phyloP scores from a whole-genome alignment of 2,113 vertebrate species.

The Neolamprologus hecqui region DNA sequence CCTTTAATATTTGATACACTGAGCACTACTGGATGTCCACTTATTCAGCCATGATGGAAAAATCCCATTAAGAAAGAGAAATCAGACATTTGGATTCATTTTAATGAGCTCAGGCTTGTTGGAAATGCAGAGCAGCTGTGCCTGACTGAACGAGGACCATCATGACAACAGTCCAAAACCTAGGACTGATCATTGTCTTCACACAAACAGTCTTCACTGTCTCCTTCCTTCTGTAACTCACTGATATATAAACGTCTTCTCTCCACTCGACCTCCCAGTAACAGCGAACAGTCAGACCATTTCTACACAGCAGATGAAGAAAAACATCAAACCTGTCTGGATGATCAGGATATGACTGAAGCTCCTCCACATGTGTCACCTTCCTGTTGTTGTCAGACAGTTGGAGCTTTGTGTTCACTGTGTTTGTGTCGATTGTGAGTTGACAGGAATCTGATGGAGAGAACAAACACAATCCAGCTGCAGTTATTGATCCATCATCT shows the following conservation, averaged over 20 bases:
- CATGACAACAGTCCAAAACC: background rate
- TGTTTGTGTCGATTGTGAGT: no score
- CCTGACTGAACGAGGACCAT: background rate
- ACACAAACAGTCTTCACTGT: background rate
- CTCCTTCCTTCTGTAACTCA: background rate
- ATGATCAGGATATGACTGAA: background rate
- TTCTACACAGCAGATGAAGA: background rate
- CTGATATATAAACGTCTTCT: background rate
- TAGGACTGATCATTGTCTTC: background rate
- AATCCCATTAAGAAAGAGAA: background rate
- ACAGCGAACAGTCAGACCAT: background rate
- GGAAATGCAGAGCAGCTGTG: background rate
- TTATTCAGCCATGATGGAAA: background rate
- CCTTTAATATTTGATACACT: background rate
- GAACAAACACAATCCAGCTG: no score
- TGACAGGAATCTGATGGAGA: no score
- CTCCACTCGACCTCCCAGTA: background rate
- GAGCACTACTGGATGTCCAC: background rate
- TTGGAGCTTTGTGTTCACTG: background rate
- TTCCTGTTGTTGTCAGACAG: background rate
- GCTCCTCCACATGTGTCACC: rapidly evolving
- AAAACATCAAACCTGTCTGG: background rate
- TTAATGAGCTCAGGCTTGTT: background rate
- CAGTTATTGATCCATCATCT: no score
- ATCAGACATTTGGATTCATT: background rate